phyloP scores from a whole-genome alignment of 2,797 vertebrate genomes.

The Euthynnus affinis region DNA sequence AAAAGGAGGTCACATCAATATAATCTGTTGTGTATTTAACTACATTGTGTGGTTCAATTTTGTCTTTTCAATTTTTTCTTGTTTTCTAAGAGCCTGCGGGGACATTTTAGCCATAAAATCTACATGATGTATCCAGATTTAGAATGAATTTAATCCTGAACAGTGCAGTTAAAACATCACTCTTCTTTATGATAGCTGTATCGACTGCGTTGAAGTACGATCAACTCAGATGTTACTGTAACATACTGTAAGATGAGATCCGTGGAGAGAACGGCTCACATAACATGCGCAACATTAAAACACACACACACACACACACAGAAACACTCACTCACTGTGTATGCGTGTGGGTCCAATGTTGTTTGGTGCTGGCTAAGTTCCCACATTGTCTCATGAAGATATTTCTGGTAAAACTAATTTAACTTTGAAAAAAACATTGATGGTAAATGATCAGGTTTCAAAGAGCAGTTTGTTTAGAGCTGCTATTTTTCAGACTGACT shows the following conservation, averaged over 20 bases:
- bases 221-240: background rate
- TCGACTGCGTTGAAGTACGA: background rate
- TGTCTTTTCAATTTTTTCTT: background rate
- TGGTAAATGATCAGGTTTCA: constrained; percentile 23
- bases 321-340: too few relatives aligned
- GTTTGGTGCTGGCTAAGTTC: background rate
- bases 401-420: constrained; percentile 21
- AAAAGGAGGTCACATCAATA: constrained; percentile 30
- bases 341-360: background rate
- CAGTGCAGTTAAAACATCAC: background rate
- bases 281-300: background rate
- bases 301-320: too few relatives aligned
- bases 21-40: constrained; percentile 29
- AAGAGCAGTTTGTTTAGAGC: background rate
- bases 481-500: background rate
- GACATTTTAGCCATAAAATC: background rate
- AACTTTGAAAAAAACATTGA: constrained; percentile 8
- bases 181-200: background rate
- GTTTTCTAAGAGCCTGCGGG: background rate
- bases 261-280: background rate
- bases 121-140: background rate
- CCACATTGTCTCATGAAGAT: constrained; percentile 8
- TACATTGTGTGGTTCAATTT: background rate
- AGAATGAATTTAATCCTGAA: background rate
- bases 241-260: background rate